phyloP scores from a whole-genome alignment of 2,888 invertebrate genomes.

The Ariolimax columbianus region DNA sequence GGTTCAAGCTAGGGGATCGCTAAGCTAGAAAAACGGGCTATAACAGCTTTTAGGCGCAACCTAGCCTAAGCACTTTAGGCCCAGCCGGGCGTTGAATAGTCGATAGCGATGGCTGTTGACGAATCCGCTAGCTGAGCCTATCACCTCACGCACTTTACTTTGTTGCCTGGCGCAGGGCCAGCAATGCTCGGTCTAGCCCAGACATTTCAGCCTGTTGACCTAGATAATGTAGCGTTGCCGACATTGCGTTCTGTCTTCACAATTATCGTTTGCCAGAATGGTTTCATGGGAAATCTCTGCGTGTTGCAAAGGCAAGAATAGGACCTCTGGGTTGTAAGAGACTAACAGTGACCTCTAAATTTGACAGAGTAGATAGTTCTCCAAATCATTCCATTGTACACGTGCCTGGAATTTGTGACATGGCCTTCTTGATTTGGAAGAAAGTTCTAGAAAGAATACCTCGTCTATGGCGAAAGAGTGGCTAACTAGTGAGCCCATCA shows the following conservation, averaged over 20 bases:
- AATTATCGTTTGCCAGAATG: no score
- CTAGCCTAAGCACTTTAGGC: conserved; percentile 11
- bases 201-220: background rate
- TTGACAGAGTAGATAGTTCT: no score
- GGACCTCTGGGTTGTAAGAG: no score
- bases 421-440: no score
- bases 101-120: conserved; percentile 10
- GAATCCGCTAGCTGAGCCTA: background rate
- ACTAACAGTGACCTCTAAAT: no score
- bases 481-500: no score
- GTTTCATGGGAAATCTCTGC: no score
- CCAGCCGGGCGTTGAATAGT: background rate
- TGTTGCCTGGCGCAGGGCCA: background rate
- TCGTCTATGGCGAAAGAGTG: no score
- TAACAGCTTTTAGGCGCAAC: background rate
- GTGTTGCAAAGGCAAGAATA: no score
- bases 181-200: background rate
- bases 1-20: background rate
- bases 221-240: background rate
- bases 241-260: background rate
- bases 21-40: background rate
- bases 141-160: background rate
- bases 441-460: no score
- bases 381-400: no score
- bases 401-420: no score